Evolutionary conservation across 2,888 invertebrate species (phyloP).

Genomic region (Leuctra nigra): DNA sequence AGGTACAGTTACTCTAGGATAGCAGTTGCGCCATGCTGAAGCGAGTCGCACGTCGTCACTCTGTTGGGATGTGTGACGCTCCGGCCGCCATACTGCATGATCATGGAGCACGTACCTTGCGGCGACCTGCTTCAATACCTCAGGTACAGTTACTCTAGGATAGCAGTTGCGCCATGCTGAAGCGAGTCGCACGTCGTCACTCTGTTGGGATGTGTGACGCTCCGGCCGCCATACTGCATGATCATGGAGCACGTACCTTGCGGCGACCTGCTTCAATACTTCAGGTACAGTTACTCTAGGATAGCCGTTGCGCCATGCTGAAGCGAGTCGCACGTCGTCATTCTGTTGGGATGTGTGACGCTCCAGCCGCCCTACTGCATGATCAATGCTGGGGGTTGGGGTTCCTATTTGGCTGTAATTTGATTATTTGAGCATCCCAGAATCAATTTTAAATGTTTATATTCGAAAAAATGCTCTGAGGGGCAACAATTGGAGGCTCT

Average conservation of each 20-base stretch:
- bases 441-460: no score
- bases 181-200: constrained; percentile 68
- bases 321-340: constrained; percentile 71
- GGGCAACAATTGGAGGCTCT: no score
- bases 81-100: constrained; percentile 59
- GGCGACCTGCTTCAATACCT: constrained; percentile 66
- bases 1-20: no score
- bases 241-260: constrained; percentile 73
- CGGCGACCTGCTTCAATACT: constrained; percentile 63
- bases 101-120: constrained; percentile 72
- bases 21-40: constrained; percentile 74
- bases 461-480: no score
- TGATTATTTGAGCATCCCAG: no score
- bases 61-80: constrained; percentile 68
- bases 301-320: constrained; percentile 70
- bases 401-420: no score
- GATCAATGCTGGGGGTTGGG: no score
- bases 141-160: no score
- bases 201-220: constrained; percentile 67
- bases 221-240: constrained; percentile 60
- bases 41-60: constrained; percentile 65
- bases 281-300: no score
- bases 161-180: constrained; percentile 72
- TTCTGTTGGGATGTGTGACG: constrained; percentile 68
- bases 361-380: constrained; percentile 60